Evolutionary conservation across 2,797 vertebrate species (phyloP).

Genomic region (Steatocranus sp.): DNA sequence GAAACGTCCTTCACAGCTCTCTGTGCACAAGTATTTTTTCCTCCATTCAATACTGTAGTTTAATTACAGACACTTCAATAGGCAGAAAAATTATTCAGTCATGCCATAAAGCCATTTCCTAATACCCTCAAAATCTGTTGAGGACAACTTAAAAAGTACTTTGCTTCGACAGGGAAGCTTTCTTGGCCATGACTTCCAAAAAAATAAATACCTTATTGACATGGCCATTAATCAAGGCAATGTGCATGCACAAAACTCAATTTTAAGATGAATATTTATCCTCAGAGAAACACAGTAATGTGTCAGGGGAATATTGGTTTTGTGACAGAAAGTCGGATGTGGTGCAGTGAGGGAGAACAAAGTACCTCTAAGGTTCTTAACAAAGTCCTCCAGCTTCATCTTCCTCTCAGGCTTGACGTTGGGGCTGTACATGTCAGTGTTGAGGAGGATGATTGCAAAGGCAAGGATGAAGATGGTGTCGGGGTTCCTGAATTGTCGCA

Average conservation of each 20-base stretch:
- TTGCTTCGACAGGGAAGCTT: slow-evolving; percentile 7
- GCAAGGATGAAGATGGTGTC: slow-evolving; percentile 98
- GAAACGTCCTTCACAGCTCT: slow-evolving; percentile 24
- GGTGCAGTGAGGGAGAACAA: background rate
- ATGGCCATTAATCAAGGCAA: slow-evolving; percentile 32
- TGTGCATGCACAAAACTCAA: slow-evolving; percentile 21
- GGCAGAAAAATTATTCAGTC: slow-evolving; percentile 43
- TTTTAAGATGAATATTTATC: slow-evolving; percentile 19
- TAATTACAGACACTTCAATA: slow-evolving; percentile 52
- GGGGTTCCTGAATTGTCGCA: slow-evolving; percentile 93
- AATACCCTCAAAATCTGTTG: slow-evolving; percentile 47
- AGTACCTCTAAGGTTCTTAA: slow-evolving; percentile 93
- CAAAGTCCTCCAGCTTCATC: slow-evolving; percentile 98
- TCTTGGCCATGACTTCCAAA: slow-evolving; percentile 14
- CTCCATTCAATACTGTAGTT: slow-evolving; percentile 36
- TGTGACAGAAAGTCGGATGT: background rate
- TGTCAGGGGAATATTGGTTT: background rate
- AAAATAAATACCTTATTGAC: background rate
- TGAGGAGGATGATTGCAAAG: slow-evolving; percentile 95
- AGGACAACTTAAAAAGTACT: slow-evolving; percentile 30
- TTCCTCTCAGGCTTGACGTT: slow-evolving; percentile 96
- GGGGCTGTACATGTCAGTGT: slow-evolving; percentile 99
- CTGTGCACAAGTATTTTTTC: slow-evolving; percentile 2
- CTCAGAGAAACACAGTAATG: background rate
- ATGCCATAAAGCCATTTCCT: slow-evolving; percentile 24